Evolutionary conservation across 1,140 invertebrate genomes (phyloP).

Genomic region (Leptinotarsa undecemlineata): DNA sequence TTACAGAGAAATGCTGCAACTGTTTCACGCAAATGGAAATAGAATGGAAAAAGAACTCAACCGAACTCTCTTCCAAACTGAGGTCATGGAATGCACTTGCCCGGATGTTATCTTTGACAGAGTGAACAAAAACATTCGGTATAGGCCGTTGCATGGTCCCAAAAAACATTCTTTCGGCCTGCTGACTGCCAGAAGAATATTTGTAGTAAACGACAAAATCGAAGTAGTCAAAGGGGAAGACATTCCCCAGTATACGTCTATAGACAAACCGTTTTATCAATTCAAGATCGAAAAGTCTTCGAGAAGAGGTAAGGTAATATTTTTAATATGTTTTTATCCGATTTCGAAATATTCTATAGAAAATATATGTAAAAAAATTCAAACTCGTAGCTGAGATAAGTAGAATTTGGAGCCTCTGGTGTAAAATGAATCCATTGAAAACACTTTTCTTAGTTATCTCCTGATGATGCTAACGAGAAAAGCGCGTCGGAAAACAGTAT

Average conservation of each 20-base stretch:
- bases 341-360: no score
- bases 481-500: no score
- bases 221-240: slow-evolving; percentile 67
- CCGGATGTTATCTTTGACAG: slow-evolving; percentile 46
- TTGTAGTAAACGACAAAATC: slow-evolving; percentile 74
- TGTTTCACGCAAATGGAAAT: slow-evolving; percentile 28
- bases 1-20: slow-evolving; percentile 42
- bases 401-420: no score
- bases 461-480: no score
- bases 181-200: slow-evolving; percentile 66
- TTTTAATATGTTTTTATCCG: neutral
- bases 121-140: slow-evolving; percentile 47
- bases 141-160: slow-evolving; percentile 47
- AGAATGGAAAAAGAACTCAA: slow-evolving; percentile 45
- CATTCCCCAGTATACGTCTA: slow-evolving; percentile 65
- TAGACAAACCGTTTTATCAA: slow-evolving; percentile 66
- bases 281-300: slow-evolving; percentile 65
- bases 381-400: no score
- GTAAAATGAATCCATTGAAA: no score
- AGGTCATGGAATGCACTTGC: slow-evolving; percentile 44
- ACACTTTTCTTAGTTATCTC: no score
- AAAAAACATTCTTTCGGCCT: slow-evolving; percentile 56
- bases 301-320: slow-evolving; percentile 34
- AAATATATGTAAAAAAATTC: no score
- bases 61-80: slow-evolving; percentile 40